Conservation (phyloP, 2,797 vertebrate genomes). For the Erethizon dorsatum region DNA sequence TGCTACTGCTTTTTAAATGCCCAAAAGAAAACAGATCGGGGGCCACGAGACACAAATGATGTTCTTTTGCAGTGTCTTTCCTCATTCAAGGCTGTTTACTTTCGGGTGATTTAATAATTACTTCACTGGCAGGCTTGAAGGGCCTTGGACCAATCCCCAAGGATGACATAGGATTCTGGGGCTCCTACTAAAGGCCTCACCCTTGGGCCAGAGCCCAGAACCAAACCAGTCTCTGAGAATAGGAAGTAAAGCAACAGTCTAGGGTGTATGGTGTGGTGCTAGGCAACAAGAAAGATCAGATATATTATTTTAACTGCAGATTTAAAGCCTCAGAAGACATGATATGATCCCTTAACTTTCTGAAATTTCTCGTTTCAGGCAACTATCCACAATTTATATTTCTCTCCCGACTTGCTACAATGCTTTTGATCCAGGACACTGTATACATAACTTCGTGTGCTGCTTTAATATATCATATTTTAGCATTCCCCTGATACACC, state of each 20-base stretch:
- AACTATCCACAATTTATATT: slow-evolving; percentile 37
- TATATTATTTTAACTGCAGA: slow-evolving; percentile 15
- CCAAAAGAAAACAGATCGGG: not conserved
- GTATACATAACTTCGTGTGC: slow-evolving; percentile 24
- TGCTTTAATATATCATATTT: slow-evolving; percentile 48
- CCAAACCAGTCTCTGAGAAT: slow-evolving; percentile 44
- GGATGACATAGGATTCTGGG: slow-evolving; percentile 51
- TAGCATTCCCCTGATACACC: slow-evolving; percentile 42
- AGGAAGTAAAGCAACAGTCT: not conserved
- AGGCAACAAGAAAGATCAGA: slow-evolving; percentile 39
- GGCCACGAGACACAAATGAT: not conserved
- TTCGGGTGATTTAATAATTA: slow-evolving; percentile 62
- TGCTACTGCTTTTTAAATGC: slow-evolving; percentile 41
- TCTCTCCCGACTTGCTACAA: slow-evolving; percentile 42
- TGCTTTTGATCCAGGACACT: not conserved
- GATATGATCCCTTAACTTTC: not conserved
- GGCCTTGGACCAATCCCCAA: slow-evolving; percentile 36
- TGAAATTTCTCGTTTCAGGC: slow-evolving; percentile 52
- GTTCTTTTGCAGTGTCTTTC: slow-evolving; percentile 14
- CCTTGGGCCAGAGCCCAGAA: slow-evolving; percentile 69
- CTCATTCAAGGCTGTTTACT: slow-evolving; percentile 47
- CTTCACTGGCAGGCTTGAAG: slow-evolving; percentile 52
- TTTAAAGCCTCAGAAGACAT: slow-evolving; percentile 37
- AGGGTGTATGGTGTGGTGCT: not conserved
- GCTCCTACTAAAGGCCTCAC: slow-evolving; percentile 35